phyloP scores from a whole-genome alignment of 2,888 invertebrate genomes.

The Apotomis capreana region DNA sequence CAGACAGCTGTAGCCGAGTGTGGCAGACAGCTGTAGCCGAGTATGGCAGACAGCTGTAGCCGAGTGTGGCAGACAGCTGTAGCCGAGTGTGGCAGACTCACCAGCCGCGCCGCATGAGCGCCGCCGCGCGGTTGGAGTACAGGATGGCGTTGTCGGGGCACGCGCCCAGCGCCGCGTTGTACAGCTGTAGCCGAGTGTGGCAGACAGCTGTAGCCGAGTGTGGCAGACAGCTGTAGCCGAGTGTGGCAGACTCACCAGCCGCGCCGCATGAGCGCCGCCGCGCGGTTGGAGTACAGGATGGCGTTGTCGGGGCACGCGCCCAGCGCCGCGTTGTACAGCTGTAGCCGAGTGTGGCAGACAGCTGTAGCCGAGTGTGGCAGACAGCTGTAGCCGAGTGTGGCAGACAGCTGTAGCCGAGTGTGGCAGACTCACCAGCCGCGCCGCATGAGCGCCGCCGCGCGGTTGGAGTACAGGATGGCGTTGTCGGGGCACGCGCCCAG shows the following conservation, averaged over 20 bases:
- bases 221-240: too few species aligned
- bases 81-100: too few species aligned
- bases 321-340: slow-evolving; percentile 88
- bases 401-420: too few species aligned
- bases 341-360: slow-evolving; percentile 40
- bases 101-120: slow-evolving; percentile 86
- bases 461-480: slow-evolving; percentile 92
- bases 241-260: slow-evolving; percentile 52
- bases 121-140: slow-evolving; percentile 84
- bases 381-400: slow-evolving; percentile 56
- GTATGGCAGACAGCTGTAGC: too few species aligned
- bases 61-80: too few species aligned
- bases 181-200: slow-evolving; percentile 66
- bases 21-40: too few species aligned
- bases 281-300: slow-evolving; percentile 93
- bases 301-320: slow-evolving; percentile 87
- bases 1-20: too few species aligned
- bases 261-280: slow-evolving; percentile 92
- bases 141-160: slow-evolving; percentile 84
- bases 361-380: too few species aligned
- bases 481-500: slow-evolving; percentile 86
- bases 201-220: too few species aligned
- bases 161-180: slow-evolving; percentile 70
- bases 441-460: slow-evolving; percentile 93
- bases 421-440: slow-evolving; percentile 69